These are phyloP conservation scores for Poeciliopsis prolifica DNA, from an alignment of 2,113 vertebrate species.

Conservation along the genomic window DNA sequence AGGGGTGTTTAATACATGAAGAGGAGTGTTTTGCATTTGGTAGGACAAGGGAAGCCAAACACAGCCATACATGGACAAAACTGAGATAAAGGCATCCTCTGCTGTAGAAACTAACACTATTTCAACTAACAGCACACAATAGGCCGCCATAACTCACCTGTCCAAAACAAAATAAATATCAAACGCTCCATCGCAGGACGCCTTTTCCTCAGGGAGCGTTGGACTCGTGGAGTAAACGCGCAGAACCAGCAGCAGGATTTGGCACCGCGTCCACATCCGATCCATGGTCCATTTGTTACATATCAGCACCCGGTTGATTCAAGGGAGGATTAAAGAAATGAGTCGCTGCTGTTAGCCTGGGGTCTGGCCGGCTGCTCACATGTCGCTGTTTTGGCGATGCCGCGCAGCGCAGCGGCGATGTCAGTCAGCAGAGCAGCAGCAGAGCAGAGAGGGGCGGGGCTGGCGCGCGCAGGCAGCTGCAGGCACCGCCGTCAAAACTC, in stretches of 20 bases:
- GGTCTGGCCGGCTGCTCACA: slow-evolving; percentile 32
- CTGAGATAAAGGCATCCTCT: slow-evolving; percentile 6
- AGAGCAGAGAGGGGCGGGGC: slow-evolving; percentile 19
- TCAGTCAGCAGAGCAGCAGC: not conserved
- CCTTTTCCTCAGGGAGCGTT: slow-evolving; percentile 66
- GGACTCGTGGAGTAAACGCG: slow-evolving; percentile 22
- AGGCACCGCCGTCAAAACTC: not conserved
- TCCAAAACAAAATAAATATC: slow-evolving; percentile 89
- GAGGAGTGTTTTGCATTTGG: slow-evolving; percentile 15
- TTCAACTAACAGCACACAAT: not conserved
- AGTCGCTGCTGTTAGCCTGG: not conserved
- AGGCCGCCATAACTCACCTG: slow-evolving; percentile 65
- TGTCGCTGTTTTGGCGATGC: slow-evolving; percentile 12
- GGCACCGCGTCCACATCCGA: slow-evolving; percentile 44
- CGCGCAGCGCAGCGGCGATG: not conserved
- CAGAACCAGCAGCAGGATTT: slow-evolving; percentile 48
- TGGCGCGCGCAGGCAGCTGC: slow-evolving; percentile 49
- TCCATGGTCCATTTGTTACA: slow-evolving; percentile 62
- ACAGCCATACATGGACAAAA: slow-evolving; percentile 73
- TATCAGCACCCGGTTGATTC: slow-evolving; percentile 27
- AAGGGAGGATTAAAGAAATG: not conserved
- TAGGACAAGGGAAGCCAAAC: slow-evolving; percentile 47
- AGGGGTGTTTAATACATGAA: not conserved
- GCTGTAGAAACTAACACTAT: not conserved
- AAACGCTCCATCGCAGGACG: slow-evolving; percentile 88